Evolutionary conservation across 92 coral and sea anemone genomes (phyloP).

Genomic region (Porites divaricata): DNA sequence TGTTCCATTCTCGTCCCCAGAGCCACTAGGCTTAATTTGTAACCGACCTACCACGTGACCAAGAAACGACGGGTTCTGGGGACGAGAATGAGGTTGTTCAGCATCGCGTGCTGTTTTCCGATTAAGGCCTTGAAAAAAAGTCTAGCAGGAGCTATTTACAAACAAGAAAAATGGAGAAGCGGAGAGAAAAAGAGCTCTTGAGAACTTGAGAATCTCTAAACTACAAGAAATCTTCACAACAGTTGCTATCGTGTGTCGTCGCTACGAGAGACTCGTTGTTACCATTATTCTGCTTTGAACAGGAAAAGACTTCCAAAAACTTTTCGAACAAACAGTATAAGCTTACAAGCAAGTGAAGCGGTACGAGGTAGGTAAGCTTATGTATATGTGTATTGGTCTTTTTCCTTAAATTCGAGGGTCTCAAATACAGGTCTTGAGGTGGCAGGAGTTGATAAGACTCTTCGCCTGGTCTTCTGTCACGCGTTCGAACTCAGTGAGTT

Average conservation of each 20-base stretch:
- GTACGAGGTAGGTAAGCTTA: slow-evolving; percentile 2
- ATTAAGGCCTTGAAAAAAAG: slow-evolving; percentile 2
- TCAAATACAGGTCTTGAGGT: background rate
- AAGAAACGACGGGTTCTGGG: too few species aligned
- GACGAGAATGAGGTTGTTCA: too few species aligned
- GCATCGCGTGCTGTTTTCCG: background rate
- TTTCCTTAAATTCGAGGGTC: too few species aligned
- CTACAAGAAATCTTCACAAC: too few species aligned
- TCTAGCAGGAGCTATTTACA: background rate
- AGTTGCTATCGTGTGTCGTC: too few species aligned
- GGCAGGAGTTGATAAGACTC: background rate
- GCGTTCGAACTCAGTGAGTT: slow-evolving; percentile 1
- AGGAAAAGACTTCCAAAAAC: background rate
- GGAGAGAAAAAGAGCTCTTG: background rate
- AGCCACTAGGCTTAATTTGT: too few species aligned
- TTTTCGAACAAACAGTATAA: background rate
- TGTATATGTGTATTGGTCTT: too few species aligned
- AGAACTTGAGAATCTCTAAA: background rate
- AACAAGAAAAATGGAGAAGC: too few species aligned
- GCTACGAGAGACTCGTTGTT: too few species aligned
- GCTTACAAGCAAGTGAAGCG: slow-evolving; percentile 3
- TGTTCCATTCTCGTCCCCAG: too few species aligned
- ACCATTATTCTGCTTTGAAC: background rate
- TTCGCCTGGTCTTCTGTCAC: background rate
- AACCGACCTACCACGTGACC: too few species aligned